phyloP scores from a whole-genome alignment of 2,797 vertebrate species.

The Trichosurus vulpecula region DNA sequence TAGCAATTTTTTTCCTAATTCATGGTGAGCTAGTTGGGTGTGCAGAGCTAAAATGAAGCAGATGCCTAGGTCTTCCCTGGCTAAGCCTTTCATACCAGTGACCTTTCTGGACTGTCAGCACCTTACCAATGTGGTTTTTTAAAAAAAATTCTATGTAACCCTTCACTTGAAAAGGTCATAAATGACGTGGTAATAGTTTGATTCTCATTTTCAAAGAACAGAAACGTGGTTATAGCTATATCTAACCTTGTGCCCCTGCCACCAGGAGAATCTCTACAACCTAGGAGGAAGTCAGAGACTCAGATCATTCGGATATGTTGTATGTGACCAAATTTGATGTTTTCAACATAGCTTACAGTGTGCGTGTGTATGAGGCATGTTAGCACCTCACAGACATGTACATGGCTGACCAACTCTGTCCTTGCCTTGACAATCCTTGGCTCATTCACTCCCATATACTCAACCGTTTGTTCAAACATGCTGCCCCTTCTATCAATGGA shows the following conservation, averaged over 20 bases:
- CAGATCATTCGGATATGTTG: not conserved
- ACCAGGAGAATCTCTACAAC: not conserved
- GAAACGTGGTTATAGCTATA: not conserved
- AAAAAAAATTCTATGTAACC: not conserved
- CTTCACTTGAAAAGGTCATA: not conserved
- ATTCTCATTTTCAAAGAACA: not conserved
- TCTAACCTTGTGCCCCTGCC: not conserved
- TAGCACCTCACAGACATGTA: not conserved
- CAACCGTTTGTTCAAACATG: not conserved
- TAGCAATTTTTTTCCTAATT: not conserved
- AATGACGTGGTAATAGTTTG: not conserved
- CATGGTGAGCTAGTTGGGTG: not conserved
- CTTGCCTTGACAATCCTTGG: not conserved
- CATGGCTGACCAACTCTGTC: not conserved
- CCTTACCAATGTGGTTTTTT: not conserved
- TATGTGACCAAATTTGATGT: not conserved
- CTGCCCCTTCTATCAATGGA: not conserved
- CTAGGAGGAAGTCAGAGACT: not conserved
- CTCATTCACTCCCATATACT: not conserved
- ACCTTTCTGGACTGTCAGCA: not conserved
- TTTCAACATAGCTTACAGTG: not conserved
- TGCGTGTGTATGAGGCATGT: not conserved
- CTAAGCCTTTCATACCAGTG: not conserved
- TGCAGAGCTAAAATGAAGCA: slow-evolving; percentile 33
- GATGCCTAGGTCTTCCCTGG: not conserved